Evolutionary conservation across 23 tunicate species (phyloP).

Genomic region (Phallusia fumigata): DNA sequence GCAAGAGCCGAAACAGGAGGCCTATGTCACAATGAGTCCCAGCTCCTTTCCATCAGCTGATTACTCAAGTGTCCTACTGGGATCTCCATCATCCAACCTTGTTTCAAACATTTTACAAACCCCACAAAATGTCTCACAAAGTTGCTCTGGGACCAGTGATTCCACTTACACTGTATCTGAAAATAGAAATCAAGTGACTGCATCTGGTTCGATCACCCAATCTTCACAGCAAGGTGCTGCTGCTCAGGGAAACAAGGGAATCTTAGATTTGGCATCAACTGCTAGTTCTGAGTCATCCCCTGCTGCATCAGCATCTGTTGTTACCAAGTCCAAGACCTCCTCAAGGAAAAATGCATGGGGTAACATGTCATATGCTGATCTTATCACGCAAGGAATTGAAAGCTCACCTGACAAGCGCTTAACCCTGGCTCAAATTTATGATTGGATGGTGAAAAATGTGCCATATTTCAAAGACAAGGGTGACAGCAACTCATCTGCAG

Average conservation of each 20-base stretch:
- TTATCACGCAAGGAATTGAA: constrained; percentile 91
- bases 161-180: constrained; percentile 7
- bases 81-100: constrained; percentile 56
- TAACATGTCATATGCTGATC: constrained; percentile 93
- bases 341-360: constrained; percentile 99
- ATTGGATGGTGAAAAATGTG: constrained; percentile 98
- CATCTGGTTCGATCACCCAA: constrained; percentile 23
- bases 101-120: constrained; percentile 40
- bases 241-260: constrained; percentile 6
- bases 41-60: constrained; percentile 29
- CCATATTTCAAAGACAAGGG: constrained; percentile 97
- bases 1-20: constrained; percentile 13
- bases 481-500: constrained; percentile 96
- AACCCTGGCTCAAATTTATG: constrained; percentile 92
- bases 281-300: constrained; percentile 1
- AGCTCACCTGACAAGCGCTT: constrained; percentile 86
- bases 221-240: not conserved
- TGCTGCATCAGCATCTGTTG: not conserved
- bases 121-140: constrained; percentile 10
- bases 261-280: not conserved
- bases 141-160: not conserved
- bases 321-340: constrained; percentile 56
- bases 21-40: constrained; percentile 19
- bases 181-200: constrained; percentile 4
- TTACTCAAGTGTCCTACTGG: constrained; percentile 20